Base-by-base conservation (phyloP, 37 sponge, comb jelly and placozoan species). In the Eunapius fragilis region DNA sequence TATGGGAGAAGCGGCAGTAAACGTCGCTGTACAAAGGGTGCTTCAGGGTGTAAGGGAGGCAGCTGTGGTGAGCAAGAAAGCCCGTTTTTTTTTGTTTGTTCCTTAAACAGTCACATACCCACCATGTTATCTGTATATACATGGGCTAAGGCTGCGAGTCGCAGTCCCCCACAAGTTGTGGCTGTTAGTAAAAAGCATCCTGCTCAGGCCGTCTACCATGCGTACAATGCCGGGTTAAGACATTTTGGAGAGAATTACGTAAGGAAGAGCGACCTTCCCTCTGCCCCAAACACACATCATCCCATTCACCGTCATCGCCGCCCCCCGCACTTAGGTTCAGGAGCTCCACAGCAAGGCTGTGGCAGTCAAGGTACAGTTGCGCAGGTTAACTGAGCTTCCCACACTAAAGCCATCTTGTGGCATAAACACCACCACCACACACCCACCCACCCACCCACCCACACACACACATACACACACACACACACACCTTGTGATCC, bases 191-290 rank as follows among this genome's bases (percentile, higher is more conserved):
- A 92, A 86, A 86, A 50, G 17, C 90, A 92, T 24, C 36, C 89
- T 0, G 73, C 68, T 30, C 58, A 78, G 45, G 81, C 75, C 25
- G 79, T 92, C 14, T 73, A 70, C 13, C 69, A 67, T 48, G 93
- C 90, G 76, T 89, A 89, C 78, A 36, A 38, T 4, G 45, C 76
- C n/a, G 93, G 93, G 0, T 25, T 89, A 12, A 70, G 86, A 50
- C 86, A 92, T 78, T 92, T 88, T 82, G 93, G 93, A 68, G 93
- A 92, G 79, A 92, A 89, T 47, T 92, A 92, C 74, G 93, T 90
- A 41, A 80, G 86, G 1, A 58, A n/a, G n/a, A n/a, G n/a, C n/a
- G n/a, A n/a, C n/a, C n/a, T n/a, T n/a, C n/a, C n/a, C n/a, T n/a
- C n/a, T n/a, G n/a, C 9, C 47, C 47, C 4, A 45, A 4, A 45